Evolutionary conservation across 2,888 invertebrate genomes (phyloP).

Genomic region (Apamea monoglypha): DNA sequence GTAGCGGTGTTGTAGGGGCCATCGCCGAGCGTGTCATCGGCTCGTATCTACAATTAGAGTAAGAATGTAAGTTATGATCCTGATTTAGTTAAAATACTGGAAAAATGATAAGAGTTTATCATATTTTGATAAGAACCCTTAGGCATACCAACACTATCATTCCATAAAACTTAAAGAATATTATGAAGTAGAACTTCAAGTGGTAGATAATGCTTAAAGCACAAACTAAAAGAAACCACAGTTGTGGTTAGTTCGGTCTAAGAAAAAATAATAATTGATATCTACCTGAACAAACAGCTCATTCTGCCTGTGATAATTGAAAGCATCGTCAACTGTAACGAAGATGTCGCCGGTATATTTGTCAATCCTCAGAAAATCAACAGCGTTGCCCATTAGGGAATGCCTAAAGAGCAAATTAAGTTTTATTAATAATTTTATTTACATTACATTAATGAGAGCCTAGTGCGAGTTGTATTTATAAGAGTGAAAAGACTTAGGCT

Average conservation of each 20-base stretch:
- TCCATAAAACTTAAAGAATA: neutral
- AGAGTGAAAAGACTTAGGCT: no score
- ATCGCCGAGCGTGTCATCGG: conserved; percentile 85
- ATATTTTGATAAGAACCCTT: neutral
- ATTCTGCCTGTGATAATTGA: conserved; percentile 91
- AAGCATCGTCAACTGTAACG: conserved; percentile 88
- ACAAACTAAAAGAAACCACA: neutral
- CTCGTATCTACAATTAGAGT: conserved; percentile 67
- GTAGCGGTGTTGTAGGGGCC: conserved; percentile 85
- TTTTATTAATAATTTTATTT: neutral
- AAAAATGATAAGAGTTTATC: neutral
- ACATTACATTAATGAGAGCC: neutral
- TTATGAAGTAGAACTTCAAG: neutral
- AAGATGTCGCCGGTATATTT: conserved; percentile 89
- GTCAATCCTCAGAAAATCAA: conserved; percentile 86
- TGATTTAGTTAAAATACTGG: neutral
- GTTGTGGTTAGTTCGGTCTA: neutral
- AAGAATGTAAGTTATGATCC: neutral
- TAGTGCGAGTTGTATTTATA: neutral
- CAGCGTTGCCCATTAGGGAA: conserved; percentile 87
- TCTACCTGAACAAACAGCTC: conserved; percentile 87
- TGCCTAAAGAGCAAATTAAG: conserved; percentile 82
- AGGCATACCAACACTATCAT: neutral
- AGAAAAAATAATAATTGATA: neutral
- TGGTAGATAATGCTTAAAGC: neutral